Evolutionary conservation across 2,113 vertebrate species (phyloP), one percentile per base, ranked within the genome.

Genomic region (Pelodiscus sinensis): DNA sequence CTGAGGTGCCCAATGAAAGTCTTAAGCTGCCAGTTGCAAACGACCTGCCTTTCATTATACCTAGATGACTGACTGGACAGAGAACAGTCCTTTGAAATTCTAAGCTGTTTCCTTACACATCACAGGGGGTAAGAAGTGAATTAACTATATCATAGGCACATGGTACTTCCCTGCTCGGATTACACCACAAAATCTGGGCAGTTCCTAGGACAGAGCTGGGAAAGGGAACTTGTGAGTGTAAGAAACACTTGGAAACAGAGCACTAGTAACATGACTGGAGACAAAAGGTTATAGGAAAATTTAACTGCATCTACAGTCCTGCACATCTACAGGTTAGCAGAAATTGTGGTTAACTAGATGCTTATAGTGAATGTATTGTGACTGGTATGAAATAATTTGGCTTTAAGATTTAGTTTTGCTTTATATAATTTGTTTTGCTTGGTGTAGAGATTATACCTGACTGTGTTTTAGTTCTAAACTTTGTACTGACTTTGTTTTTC

Each of bases 101-200:
- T 79, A 93, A 77, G 85, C 96, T 84, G 84, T 91, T 95, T 96
- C 93, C 90, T 94, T 73, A 86, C 89, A 91, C 95, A 3, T 94
- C 73, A 90, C 71, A 22, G 89, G 91, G 89, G 91, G 95, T 93
- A 92, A 93, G 92, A 93, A 87, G 87, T 86, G 95, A 94, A 97
- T 97, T 97, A 96, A 95, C 95, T 84, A 73, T 97, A 96, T 97
- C 96, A 93, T 91, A 95, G 94, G 96, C 97, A 91, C 96, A 96
- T 90, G 96, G 96, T 95, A 94, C 94, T 97, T 95, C 94, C 93
- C 97, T 97, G 93, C 97, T 97, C 97, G 92, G 94, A 96, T 98
- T 97, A 97, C 97, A 98, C 94, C 93, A 84, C 93, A 96, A 93
- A 96, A 96, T 98, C 95, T 96, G 94, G 96, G 95, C 97, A 96